phyloP scores from a whole-genome alignment of 2,113 vertebrate species.

The Saiga tatarica region DNA sequence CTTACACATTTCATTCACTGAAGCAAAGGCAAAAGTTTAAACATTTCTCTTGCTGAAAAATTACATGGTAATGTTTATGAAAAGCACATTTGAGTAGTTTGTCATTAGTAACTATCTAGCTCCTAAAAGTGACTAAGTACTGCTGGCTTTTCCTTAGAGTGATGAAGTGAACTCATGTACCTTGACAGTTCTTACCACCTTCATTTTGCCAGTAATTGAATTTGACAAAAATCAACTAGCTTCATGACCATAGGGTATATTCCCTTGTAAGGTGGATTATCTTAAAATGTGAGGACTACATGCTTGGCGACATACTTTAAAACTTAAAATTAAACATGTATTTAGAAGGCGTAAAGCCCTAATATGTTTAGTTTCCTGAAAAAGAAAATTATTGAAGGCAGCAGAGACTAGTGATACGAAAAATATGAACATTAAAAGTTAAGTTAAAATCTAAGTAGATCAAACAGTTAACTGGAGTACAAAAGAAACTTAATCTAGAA shows the following conservation, averaged over 20 bases:
- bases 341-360: neutral
- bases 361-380: neutral
- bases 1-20: neutral
- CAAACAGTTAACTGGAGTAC: neutral
- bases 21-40: neutral
- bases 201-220: neutral
- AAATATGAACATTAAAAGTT: neutral
- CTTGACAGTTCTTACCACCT: neutral
- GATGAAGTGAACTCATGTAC: neutral
- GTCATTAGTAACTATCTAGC: neutral
- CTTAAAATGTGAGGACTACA: neutral
- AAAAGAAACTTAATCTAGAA: neutral
- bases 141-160: neutral
- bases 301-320: neutral
- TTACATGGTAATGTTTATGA: neutral
- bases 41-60: neutral
- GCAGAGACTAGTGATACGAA: neutral
- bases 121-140: neutral
- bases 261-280: constrained; percentile 3
- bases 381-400: neutral
- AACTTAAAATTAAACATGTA: neutral
- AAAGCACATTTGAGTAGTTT: neutral
- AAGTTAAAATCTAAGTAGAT: neutral
- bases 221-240: neutral
- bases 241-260: neutral